Evolutionary conservation across 2,797 vertebrate genomes (phyloP).

Genomic region (Semotilus atromaculatus): DNA sequence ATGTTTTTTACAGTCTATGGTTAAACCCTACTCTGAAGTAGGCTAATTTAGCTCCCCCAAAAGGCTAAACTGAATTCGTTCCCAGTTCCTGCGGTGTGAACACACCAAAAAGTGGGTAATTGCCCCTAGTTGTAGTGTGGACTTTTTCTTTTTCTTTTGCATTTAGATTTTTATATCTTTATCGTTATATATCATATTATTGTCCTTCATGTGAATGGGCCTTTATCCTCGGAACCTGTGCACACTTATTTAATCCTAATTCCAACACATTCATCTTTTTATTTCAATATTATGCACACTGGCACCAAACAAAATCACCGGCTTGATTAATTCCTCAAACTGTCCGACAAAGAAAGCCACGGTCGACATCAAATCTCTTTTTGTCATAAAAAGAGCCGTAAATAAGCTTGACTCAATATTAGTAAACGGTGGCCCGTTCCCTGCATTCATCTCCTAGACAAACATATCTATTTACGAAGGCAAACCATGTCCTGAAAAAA

Average conservation of each 20-base stretch:
- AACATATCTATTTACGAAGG: slow-evolving; percentile 58
- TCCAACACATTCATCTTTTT: not conserved
- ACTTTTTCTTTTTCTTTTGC: too few species aligned
- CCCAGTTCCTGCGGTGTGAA: not conserved
- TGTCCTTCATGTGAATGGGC: not conserved
- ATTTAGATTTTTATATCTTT: not conserved
- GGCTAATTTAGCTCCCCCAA: too few species aligned
- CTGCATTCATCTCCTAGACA: slow-evolving; percentile 37
- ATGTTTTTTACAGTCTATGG: too few species aligned
- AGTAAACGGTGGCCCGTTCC: slow-evolving; percentile 26
- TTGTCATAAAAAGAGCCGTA: slow-evolving; percentile 22
- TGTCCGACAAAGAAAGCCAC: not conserved
- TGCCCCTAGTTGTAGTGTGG: not conserved
- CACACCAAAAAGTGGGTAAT: not conserved
- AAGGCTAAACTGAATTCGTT: not conserved
- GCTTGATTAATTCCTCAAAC: not conserved
- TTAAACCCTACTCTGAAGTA: not conserved
- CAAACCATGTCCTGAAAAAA: slow-evolving; percentile 43
- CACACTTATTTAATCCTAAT: not conserved
- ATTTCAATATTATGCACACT: not conserved
- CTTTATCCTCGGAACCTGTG: not conserved
- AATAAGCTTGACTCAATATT: slow-evolving; percentile 48
- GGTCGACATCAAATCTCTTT: not conserved
- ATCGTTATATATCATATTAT: not conserved
- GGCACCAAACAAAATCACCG: not conserved